These are phyloP conservation scores for Irena cyanogastra DNA, from an alignment of 2,113 vertebrate genomes.

Conservation along the genomic window DNA sequence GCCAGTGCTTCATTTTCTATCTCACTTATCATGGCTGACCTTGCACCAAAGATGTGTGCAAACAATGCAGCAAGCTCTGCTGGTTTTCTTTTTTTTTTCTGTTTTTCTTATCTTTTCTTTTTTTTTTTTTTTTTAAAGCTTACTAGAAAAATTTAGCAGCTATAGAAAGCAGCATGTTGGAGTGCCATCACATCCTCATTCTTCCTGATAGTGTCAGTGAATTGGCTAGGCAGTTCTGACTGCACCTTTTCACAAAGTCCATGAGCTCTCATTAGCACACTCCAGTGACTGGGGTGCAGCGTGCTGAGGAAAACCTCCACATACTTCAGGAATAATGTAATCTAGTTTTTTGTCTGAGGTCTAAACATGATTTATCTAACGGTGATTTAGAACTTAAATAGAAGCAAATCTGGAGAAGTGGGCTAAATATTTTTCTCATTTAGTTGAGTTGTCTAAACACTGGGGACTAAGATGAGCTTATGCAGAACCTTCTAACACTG, in stretches of 20 bases:
- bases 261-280: background rate
- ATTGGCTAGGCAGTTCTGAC: background rate
- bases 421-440: slow-evolving; percentile 4
- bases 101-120: too few species aligned
- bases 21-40: background rate
- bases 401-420: background rate
- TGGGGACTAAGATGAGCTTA: background rate
- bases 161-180: background rate
- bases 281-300: background rate
- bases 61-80: background rate
- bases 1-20: background rate
- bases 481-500: background rate
- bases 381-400: background rate
- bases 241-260: background rate
- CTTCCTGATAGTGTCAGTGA: background rate
- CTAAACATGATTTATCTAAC: background rate
- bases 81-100: too few species aligned
- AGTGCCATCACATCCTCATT: background rate
- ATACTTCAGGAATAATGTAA: background rate
- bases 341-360: background rate
- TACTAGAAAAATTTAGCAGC: background rate
- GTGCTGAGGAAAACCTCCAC: background rate
- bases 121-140: too few species aligned
- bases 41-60: background rate
- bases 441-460: background rate